Evolutionary conservation across 2,113 vertebrate genomes (phyloP).

Genomic region (Lepidothrix coronata): DNA sequence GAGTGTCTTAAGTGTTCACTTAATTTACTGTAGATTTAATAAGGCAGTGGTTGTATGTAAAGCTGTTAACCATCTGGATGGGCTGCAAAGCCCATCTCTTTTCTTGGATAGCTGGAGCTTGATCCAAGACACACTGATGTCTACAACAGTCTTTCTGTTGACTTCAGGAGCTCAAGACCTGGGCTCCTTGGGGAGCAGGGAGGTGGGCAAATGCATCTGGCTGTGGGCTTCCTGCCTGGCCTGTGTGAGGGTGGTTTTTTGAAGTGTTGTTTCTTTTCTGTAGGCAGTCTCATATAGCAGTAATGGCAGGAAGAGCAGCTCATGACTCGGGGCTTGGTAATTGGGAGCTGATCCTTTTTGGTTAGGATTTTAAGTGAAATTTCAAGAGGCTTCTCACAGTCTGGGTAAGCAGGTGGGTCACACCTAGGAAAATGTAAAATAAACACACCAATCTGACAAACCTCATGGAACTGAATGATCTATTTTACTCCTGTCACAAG

Average conservation of each 20-base stretch:
- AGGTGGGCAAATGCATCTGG: not conserved
- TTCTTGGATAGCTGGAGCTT: conserved; percentile 11
- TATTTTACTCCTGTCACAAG: not conserved
- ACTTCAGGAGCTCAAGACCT: not conserved
- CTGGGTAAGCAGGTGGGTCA: not conserved
- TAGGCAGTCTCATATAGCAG: not conserved
- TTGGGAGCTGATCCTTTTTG: not conserved
- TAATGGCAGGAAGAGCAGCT: not conserved
- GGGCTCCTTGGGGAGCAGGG: not conserved
- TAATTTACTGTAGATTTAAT: conserved; percentile 65
- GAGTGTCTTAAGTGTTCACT: conserved; percentile 55
- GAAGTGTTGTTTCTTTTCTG: not conserved
- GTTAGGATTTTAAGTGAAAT: not conserved
- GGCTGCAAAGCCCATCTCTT: conserved; percentile 50
- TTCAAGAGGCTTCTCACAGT: not conserved
- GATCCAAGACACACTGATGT: conserved; percentile 44
- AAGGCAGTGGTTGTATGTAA: conserved; percentile 35
- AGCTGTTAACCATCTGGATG: conserved; percentile 63
- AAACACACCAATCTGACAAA: not conserved
- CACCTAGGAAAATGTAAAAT: conserved; percentile 17
- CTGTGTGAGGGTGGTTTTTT: not conserved
- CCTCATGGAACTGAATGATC: not conserved
- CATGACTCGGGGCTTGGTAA: not conserved
- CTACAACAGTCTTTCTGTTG: conserved; percentile 33
- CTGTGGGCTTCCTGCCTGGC: not conserved